phyloP scores from a whole-genome alignment of 2,113 vertebrate species.

The Nothocercus julius region DNA sequence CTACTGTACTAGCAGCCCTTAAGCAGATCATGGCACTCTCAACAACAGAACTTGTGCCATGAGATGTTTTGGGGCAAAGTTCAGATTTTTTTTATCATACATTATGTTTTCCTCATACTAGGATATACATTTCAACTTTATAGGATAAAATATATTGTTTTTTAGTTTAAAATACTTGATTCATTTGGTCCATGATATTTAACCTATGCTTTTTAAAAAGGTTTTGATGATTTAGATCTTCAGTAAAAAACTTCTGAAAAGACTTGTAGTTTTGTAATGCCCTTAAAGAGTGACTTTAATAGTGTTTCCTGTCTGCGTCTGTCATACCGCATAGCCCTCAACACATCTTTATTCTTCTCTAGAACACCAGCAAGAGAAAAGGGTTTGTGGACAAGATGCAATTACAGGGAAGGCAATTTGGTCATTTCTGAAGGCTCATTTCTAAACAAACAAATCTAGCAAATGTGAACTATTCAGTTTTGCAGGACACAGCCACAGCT shows the following conservation, averaged over 20 bases:
- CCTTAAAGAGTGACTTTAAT: neutral
- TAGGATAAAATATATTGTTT: neutral
- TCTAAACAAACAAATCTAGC: neutral
- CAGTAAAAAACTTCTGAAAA: neutral
- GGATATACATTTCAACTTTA: neutral
- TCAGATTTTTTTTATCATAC: neutral
- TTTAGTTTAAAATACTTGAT: neutral
- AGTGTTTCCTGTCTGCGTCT: neutral
- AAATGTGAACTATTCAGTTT: neutral
- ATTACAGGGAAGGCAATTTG: neutral
- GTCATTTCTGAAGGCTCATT: neutral
- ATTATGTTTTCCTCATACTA: neutral
- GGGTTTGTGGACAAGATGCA: neutral
- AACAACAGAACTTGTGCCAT: neutral
- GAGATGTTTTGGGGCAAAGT: neutral
- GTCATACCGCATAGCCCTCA: neutral
- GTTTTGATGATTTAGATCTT: neutral
- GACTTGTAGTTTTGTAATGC: neutral
- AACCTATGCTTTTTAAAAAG: neutral
- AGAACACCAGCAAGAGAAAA: fast-evolving
- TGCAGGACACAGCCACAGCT: neutral
- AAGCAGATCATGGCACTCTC: neutral
- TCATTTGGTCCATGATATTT: neutral
- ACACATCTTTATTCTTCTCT: neutral
- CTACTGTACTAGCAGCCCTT: neutral